Percentiles rank a stretch among this genome's conserved stretches.
phyloP scores from a whole-genome alignment of 2,888 invertebrate species.

The Tanytarsus gracilentus region DNA sequence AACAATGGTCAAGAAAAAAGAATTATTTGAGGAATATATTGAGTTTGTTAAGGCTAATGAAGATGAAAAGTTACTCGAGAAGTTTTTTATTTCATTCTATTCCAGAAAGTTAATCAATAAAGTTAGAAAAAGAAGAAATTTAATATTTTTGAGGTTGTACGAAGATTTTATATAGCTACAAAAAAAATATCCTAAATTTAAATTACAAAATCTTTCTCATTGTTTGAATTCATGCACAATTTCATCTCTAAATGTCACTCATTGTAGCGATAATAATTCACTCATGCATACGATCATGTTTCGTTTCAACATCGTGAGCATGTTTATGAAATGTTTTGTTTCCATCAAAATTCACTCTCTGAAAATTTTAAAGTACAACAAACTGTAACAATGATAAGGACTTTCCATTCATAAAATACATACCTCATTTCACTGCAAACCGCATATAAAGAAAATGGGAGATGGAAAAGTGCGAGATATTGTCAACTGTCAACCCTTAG shows the following conservation, averaged over 20 bases:
- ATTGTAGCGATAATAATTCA: neutral
- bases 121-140: no score
- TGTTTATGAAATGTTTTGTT: neutral
- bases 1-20: neutral
- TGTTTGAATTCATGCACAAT: neutral
- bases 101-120: neutral
- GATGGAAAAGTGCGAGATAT: constrained; percentile 2
- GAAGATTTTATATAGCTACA: no score
- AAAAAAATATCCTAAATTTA: neutral
- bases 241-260: neutral
- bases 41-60: constrained; percentile 10
- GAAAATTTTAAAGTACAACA: neutral
- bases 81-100: neutral
- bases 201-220: neutral
- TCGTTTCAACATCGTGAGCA: neutral
- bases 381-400: constrained; percentile 8
- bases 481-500: no score
- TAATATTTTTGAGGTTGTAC: no score
- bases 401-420: neutral
- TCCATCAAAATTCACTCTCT: neutral
- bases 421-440: no score
- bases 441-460: neutral
- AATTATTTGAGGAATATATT: neutral
- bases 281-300: neutral
- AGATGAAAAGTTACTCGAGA: neutral